A percentile compares a stretch with the other conserved stretches of the same genome.
These are phyloP conservation scores for Xenopus tropicalis DNA, from an alignment of 2,113 vertebrate species.

Conservation along the genomic window UCB_Xtro_10.0 CM004448.2:102269001-102269500, in stretches of 20 bases:
- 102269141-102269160: neutral
- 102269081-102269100: neutral
- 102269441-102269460: neutral
- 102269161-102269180: neutral
- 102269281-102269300: neutral
- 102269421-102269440: neutral
- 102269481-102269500: no score
- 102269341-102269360: constrained; percentile 3
- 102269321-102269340: neutral
- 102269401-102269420: neutral
- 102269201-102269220: neutral
- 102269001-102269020: no score
- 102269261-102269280: neutral
- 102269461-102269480: no score
- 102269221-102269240: neutral
- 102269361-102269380: constrained; percentile 1
- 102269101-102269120: neutral
- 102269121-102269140: neutral
- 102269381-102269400: neutral
- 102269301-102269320: neutral
- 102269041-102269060: neutral
- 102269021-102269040: no score
- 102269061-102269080: neutral
- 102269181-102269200: neutral
- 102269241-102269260: constrained; percentile 2